Conservation (phyloP, 2,797 vertebrate species). For the Arctocebus calabarensis region DNA sequence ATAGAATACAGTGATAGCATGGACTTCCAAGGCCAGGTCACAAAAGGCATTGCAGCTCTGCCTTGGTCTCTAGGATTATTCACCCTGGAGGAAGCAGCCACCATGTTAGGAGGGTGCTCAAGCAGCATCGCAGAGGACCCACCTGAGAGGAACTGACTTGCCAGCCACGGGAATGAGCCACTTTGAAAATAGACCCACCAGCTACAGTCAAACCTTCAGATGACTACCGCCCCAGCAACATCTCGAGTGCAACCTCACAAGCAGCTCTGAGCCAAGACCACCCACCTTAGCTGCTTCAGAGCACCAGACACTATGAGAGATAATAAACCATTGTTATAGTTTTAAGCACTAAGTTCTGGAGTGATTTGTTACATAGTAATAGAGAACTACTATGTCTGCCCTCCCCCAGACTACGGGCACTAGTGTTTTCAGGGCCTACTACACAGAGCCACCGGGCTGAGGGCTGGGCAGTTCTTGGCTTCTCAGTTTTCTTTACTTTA, state of each 20-base stretch:
- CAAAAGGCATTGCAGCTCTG: background rate
- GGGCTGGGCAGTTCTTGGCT: background rate
- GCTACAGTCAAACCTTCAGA: background rate
- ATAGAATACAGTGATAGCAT: rapidly evolving
- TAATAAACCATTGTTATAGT: too few species aligned
- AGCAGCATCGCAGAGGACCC: background rate
- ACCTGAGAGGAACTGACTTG: rapidly evolving
- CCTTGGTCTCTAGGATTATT: background rate
- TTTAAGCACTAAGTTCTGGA: background rate
- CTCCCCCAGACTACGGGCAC: background rate
- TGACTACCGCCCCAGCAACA: background rate
- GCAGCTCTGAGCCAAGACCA: background rate
- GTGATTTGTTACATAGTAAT: background rate
- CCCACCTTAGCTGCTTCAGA: background rate
- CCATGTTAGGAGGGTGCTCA: background rate
- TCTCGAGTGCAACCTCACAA: background rate
- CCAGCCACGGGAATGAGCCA: background rate
- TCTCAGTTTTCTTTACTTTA: background rate
- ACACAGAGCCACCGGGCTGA: background rate
- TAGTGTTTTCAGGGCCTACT: background rate
- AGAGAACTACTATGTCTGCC: background rate
- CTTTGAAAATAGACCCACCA: background rate
- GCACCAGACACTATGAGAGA: background rate
- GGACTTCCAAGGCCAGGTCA: background rate
- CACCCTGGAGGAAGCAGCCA: rapidly evolving